Percentiles rank a stretch among this genome's conserved stretches.
These are phyloP conservation scores for Dexiosoma caninum DNA, from an alignment of 2,888 invertebrate genomes.

Conservation along the genomic window DNA sequence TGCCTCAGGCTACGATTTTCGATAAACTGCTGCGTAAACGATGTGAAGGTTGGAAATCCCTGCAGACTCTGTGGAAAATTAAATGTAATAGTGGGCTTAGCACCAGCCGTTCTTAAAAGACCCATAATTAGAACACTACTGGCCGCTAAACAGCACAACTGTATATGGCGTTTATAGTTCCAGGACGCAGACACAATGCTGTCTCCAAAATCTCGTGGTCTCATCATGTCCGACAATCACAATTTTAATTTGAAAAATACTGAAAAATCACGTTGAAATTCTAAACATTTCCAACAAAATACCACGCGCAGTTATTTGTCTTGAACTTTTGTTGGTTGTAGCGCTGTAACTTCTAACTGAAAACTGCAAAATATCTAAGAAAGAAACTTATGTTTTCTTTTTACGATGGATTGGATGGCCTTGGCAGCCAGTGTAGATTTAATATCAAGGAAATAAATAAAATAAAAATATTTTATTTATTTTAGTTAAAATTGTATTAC, in stretches of 20 bases:
- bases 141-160: slow-evolving; percentile 70
- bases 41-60: slow-evolving; percentile 75
- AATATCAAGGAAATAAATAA: too few relatives aligned
- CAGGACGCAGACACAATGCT: not conserved
- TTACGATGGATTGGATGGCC: too few relatives aligned
- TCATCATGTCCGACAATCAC: not conserved
- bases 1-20: slow-evolving; percentile 75
- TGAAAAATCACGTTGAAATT: slow-evolving; percentile 6
- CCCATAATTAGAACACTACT: slow-evolving; percentile 70
- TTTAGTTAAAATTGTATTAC: too few relatives aligned
- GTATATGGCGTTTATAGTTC: slow-evolving; percentile 68
- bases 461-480: not conserved
- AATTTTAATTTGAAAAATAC: not conserved
- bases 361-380: slow-evolving; percentile 33
- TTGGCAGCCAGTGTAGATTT: too few relatives aligned
- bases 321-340: not conserved
- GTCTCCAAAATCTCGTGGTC: not conserved
- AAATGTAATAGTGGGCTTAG: slow-evolving; percentile 77
- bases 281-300: slow-evolving; percentile 17
- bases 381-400: too few relatives aligned
- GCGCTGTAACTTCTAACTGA: not conserved
- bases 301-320: not conserved
- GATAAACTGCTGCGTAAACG: slow-evolving; percentile 77
- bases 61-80: slow-evolving; percentile 74
- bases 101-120: slow-evolving; percentile 72